Conservation (phyloP, 2,888 invertebrate species). For the Synanthedon myopaeformis region DNA sequence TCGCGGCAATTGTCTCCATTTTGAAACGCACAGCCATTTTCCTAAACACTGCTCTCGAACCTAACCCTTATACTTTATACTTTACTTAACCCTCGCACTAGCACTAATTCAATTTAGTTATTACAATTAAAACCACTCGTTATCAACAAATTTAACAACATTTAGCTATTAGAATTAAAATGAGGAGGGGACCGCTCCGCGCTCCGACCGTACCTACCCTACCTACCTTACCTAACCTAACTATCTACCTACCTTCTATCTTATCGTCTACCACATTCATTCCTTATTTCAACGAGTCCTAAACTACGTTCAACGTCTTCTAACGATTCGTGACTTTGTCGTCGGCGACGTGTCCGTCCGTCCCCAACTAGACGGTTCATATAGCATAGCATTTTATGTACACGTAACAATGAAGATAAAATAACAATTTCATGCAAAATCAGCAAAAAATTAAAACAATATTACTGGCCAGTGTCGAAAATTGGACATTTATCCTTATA, state of each 20-base stretch:
- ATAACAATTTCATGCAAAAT: too few relatives aligned
- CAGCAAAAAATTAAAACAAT: too few relatives aligned
- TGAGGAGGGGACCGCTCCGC: constrained; percentile 19
- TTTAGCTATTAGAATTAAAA: constrained; percentile 66
- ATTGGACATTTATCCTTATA: too few relatives aligned
- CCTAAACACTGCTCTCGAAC: constrained; percentile 51
- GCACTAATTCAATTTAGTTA: constrained; percentile 32
- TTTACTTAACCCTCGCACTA: constrained; percentile 12
- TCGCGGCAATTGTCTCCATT: constrained; percentile 38
- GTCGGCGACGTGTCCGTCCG: too few relatives aligned
- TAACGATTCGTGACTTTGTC: too few relatives aligned
- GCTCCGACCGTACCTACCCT: constrained; percentile 10
- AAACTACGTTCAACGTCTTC: constrained; percentile 4
- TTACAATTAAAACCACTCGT: constrained; percentile 58
- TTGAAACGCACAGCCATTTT: constrained; percentile 63
- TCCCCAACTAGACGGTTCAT: too few relatives aligned
- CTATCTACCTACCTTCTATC: constrained; percentile 44
- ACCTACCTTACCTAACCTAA: constrained; percentile 31
- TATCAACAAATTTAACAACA: constrained; percentile 69
- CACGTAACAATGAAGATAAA: too few relatives aligned
- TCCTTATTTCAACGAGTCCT: constrained; percentile 34
- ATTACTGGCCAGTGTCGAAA: too few relatives aligned
- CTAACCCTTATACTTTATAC: constrained; percentile 12
- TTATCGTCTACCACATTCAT: constrained; percentile 46
- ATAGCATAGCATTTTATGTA: too few relatives aligned